A percentile compares a stretch with the other conserved stretches of the same genome.
These are phyloP conservation scores for Hartigia nigra DNA, from an alignment of 2,888 invertebrate genomes.

Conservation along the genomic window DNA sequence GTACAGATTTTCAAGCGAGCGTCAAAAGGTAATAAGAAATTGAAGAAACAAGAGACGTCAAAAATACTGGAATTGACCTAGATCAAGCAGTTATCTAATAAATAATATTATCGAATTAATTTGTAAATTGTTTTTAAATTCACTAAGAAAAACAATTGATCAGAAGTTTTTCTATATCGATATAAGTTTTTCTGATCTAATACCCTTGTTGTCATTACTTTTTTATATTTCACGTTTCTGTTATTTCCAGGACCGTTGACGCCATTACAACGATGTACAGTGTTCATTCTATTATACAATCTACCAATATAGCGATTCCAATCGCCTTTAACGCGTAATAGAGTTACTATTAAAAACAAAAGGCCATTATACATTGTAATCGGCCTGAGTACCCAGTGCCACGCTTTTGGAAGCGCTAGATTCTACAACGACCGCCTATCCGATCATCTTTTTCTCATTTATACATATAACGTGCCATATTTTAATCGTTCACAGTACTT, in stretches of 20 bases:
- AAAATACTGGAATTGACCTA: neutral
- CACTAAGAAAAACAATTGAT: neutral
- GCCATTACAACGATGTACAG: neutral
- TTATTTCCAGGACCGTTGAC: neutral
- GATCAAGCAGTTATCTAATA: neutral
- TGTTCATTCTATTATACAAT: neutral
- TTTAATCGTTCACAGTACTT: neutral
- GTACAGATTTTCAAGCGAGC: neutral
- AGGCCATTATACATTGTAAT: slow-evolving; percentile 54
- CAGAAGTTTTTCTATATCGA: neutral
- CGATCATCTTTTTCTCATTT: neutral
- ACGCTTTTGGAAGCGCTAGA: slow-evolving; percentile 35
- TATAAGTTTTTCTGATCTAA: neutral
- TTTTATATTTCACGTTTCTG: neutral
- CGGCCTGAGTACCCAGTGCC: slow-evolving; percentile 55
- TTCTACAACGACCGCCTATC: slow-evolving; percentile 10
- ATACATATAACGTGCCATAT: neutral
- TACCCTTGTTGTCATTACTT: neutral
- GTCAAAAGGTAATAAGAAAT: neutral
- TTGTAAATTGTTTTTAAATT: neutral
- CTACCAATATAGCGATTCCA: neutral
- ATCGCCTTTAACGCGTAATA: slow-evolving; percentile 15
- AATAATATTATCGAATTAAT: neutral
- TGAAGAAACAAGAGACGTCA: neutral
- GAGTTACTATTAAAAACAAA: slow-evolving; percentile 47